Evolutionary conservation across 2,797 vertebrate genomes (phyloP).

Genomic region (Mormyrops attenuatus): DNA sequence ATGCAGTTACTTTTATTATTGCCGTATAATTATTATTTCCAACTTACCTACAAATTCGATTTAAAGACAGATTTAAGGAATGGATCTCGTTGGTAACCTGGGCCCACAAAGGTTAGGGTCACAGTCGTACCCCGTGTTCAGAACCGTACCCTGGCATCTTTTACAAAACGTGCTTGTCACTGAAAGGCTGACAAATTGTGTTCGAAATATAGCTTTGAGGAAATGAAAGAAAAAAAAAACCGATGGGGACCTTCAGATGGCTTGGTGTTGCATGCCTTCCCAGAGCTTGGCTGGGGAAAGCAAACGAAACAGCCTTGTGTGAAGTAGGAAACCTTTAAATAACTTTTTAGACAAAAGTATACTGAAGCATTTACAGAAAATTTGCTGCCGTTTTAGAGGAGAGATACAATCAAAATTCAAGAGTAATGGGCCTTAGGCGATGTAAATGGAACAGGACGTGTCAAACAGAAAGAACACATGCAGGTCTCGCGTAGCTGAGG

Average conservation of each 20-base stretch:
- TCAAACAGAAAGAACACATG: neutral
- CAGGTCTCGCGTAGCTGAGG: neutral
- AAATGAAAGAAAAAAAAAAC: neutral
- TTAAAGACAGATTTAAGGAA: neutral
- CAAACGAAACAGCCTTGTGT: neutral
- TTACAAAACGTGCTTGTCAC: neutral
- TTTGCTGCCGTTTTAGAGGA: neutral
- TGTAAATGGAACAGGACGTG: neutral
- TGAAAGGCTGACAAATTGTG: neutral
- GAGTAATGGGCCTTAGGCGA: neutral
- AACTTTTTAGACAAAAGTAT: conserved; percentile 6
- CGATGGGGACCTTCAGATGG: neutral
- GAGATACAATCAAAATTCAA: neutral
- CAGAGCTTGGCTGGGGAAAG: neutral
- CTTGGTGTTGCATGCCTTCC: neutral
- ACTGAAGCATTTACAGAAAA: neutral
- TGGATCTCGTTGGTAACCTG: neutral
- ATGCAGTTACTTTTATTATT: neutral
- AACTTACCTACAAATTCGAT: neutral
- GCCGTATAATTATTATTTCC: neutral
- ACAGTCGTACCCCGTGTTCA: neutral
- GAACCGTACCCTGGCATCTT: neutral
- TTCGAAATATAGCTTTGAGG: neutral
- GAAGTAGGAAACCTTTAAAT: neutral
- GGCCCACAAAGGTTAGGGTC: neutral